Percentiles rank a stretch among this genome's conserved stretches.
phyloP scores from a whole-genome alignment of 2,113 vertebrate genomes.

The Dipodomys stephensi region DNA sequence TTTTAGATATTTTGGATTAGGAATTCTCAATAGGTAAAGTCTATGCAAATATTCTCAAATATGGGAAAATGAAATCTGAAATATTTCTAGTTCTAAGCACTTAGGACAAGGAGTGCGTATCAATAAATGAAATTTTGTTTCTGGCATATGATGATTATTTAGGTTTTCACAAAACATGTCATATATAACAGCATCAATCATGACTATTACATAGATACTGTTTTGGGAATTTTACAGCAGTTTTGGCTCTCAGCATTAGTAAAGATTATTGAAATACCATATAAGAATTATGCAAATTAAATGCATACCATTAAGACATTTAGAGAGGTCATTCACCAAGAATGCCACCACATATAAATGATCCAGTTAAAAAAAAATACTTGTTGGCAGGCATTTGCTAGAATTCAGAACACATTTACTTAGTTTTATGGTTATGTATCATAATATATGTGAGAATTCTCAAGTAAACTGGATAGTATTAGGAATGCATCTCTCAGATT shows the following conservation, averaged over 20 bases:
- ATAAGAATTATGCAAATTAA: background rate
- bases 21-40: background rate
- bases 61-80: background rate
- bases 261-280: background rate
- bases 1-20: background rate
- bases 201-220: background rate
- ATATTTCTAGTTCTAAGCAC: background rate
- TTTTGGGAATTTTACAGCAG: background rate
- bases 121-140: slow-evolving; percentile 46
- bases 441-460: slow-evolving; percentile 13
- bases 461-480: background rate
- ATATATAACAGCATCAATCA: background rate
- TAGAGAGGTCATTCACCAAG: background rate
- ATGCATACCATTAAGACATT: background rate
- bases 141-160: background rate
- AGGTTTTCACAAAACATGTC: background rate
- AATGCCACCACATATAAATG: background rate
- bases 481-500: background rate
- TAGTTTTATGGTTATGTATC: background rate
- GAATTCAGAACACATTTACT: background rate
- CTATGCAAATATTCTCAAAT: background rate
- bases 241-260: background rate
- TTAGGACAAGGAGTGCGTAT: background rate
- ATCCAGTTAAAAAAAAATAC: background rate
- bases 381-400: background rate